These are phyloP conservation scores for Diloba caeruleocephala DNA, from an alignment of 2,888 invertebrate species.

Conservation along the genomic window DNA sequence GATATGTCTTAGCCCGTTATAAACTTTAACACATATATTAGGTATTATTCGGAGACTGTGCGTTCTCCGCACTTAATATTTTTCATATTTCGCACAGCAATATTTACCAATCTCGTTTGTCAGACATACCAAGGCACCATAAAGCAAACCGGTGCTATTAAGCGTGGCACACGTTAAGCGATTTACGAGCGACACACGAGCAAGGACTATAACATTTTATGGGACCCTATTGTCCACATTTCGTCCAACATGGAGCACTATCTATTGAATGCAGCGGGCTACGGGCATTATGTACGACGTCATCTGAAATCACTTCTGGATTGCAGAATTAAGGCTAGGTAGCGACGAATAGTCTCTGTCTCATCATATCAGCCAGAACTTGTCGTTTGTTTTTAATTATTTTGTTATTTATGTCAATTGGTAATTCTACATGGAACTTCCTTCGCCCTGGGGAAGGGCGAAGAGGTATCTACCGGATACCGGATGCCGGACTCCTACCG, in stretches of 20 bases:
- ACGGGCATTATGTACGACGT: constrained; percentile 6
- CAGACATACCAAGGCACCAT: constrained; percentile 29
- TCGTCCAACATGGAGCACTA: constrained; percentile 10
- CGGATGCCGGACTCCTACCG: no score
- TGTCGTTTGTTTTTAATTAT: no score
- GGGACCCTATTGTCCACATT: constrained; percentile 39
- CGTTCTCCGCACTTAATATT: no score
- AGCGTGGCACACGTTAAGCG: constrained; percentile 37
- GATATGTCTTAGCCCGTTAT: no score
- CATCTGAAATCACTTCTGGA: constrained; percentile 28
- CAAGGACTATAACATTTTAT: constrained; percentile 45
- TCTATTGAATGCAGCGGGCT: constrained; percentile 33
- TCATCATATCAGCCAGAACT: no score
- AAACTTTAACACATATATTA: no score
- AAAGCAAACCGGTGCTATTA: constrained; percentile 50
- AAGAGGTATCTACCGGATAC: no score
- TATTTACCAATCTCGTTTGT: constrained; percentile 13
- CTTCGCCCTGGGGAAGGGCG: no score
- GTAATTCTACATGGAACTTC: no score
- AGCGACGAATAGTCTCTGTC: constrained; percentile 4
- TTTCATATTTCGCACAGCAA: constrained; percentile 5
- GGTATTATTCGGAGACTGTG: no score
- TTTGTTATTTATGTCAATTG: no score
- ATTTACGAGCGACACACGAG: constrained; percentile 48
- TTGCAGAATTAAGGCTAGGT: constrained; percentile 3